Base-by-base conservation (phyloP, 2,797 vertebrate genomes). In the Falco berigora region DNA sequence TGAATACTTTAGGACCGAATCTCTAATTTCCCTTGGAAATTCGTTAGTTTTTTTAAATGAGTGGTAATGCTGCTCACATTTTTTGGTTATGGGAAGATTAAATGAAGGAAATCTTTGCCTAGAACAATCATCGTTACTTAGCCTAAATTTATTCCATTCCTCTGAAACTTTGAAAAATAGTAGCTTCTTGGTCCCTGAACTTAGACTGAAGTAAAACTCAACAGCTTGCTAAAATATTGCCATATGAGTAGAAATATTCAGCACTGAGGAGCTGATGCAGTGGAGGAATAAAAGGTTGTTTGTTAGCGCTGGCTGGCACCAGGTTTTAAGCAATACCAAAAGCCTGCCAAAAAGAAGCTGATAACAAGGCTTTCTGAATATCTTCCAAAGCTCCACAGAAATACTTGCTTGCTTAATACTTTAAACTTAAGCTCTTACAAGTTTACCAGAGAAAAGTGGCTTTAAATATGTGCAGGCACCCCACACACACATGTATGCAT, bases 211-310 rank as follows among this genome's bases (percentile, higher is more conserved):
- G 94, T 92, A 96, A 93, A 97, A 95, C 92, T 97, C 97, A 97
- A 69, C 91, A 97, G 77, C 95, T 97, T 97, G 87, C 93, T 98
- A 97, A 98, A 98, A 98, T 96, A 98, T 89, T 97, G 95, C 97
- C 94, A 94, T 95, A 94, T 96, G 96, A 98, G 90, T 79, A 92
- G 96, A 97, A 97, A 95, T 89, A 94, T 92, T 96, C 96, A 94
- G 86, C 86, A 86, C 79, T 71, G 47, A 97, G 90, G 94, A 97
- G 75, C 92, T 95, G 95, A 92, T 97, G 96, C 82, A 62, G 96
- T 92, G 68, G 83, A 86, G 71, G 88, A 88, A 98, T 97, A 97
- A 98, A 98, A 96, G 97, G 84, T 83, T 95, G 93, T 73, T 97
- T 98, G 96, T 97, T 97, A 96, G 91, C 20, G 6, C 93, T 97